Conservation (phyloP, 2,888 invertebrate genomes). For the Anticlea derivata region DNA sequence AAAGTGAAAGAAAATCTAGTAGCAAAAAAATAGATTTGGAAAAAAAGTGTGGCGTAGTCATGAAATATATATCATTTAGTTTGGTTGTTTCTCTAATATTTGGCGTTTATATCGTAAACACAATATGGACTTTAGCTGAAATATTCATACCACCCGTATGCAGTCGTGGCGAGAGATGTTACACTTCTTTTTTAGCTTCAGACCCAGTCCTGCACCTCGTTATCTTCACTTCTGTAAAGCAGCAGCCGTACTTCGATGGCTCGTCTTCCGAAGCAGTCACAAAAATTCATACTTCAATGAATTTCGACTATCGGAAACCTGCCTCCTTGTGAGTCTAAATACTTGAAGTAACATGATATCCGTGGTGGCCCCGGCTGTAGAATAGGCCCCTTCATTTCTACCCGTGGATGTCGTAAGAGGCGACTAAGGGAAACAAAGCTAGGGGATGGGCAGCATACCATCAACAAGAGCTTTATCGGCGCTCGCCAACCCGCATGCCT, state of each 20-base stretch:
- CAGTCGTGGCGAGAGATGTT: conserved; percentile 85
- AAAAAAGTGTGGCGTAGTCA: conserved; percentile 42
- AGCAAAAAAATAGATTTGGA: too few species aligned
- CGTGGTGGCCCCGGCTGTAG: too few species aligned
- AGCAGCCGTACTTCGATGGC: conserved; percentile 82
- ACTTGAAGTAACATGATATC: not conserved
- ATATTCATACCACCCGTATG: conserved; percentile 89
- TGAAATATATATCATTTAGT: conserved; percentile 85
- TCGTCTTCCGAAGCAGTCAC: conserved; percentile 64
- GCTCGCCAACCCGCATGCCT: too few species aligned
- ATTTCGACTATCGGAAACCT: conserved; percentile 86
- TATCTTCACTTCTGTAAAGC: conserved; percentile 86
- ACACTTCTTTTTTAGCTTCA: conserved; percentile 86
- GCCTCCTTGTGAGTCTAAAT: conserved; percentile 59
- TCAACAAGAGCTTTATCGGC: too few species aligned
- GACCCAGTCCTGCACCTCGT: conserved; percentile 88
- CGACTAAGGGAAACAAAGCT: too few species aligned
- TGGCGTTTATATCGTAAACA: conserved; percentile 87
- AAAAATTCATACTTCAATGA: conserved; percentile 83
- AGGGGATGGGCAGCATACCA: too few species aligned
- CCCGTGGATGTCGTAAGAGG: too few species aligned
- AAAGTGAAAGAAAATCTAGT: too few species aligned
- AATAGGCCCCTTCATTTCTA: too few species aligned
- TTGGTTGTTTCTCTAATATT: conserved; percentile 86
- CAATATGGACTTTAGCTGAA: conserved; percentile 89